A percentile compares a stretch with the other conserved stretches of the same genome.
phyloP scores from a whole-genome alignment of 2,888 invertebrate genomes.

The Ellobium chinense region DNA sequence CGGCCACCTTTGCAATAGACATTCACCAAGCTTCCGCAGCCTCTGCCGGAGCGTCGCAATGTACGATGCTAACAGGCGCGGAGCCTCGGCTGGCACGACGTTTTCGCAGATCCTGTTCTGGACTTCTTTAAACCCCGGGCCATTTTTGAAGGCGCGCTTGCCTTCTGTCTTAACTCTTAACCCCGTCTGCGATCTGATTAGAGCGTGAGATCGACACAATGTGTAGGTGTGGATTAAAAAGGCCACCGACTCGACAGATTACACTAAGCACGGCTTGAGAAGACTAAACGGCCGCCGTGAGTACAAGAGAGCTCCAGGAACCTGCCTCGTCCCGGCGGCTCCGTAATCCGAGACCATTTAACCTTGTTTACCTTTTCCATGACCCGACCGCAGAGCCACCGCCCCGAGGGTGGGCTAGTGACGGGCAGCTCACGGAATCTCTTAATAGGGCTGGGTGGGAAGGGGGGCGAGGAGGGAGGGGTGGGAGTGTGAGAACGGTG shows the following conservation, averaged over 20 bases:
- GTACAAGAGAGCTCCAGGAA: background rate
- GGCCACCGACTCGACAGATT: background rate
- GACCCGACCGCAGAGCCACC: background rate
- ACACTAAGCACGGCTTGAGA: background rate
- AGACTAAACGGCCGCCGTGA: background rate
- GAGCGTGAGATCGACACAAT: background rate
- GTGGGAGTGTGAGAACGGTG: too few relatives aligned
- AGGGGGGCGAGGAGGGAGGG: too few relatives aligned
- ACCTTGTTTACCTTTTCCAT: background rate
- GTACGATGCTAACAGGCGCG: too few relatives aligned
- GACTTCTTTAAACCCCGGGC: background rate
- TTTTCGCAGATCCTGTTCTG: background rate
- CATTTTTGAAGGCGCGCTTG: background rate
- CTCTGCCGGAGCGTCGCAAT: too few relatives aligned
- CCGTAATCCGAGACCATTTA: background rate
- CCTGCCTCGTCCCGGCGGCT: background rate
- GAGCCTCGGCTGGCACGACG: too few relatives aligned
- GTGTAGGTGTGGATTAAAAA: background rate
- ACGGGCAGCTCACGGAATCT: too few relatives aligned
- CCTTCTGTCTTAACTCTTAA: too few relatives aligned
- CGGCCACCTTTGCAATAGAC: too few relatives aligned
- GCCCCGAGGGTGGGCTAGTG: background rate
- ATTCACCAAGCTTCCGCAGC: too few relatives aligned
- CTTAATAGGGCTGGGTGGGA: too few relatives aligned
- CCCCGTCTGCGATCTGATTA: background rate